phyloP scores from a whole-genome alignment of 2,888 invertebrate genomes.

The Hipparchia sbordonii region DNA sequence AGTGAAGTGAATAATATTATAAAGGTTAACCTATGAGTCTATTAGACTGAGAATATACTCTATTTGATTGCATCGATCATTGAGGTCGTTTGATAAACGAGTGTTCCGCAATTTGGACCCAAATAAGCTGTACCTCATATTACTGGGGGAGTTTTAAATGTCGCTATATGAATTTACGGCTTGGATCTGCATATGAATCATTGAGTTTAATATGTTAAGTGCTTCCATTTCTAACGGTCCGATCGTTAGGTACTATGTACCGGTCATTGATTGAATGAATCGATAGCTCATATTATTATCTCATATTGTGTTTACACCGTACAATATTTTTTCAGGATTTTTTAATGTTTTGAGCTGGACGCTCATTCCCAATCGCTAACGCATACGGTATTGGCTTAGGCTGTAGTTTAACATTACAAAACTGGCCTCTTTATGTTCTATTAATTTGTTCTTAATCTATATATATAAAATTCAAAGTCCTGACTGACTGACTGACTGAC shows the following conservation, averaged over 20 bases:
- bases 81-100: constrained; percentile 67
- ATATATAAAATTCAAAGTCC: no score
- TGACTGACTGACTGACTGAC: no score
- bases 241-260: constrained; percentile 45
- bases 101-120: constrained; percentile 61
- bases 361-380: neutral
- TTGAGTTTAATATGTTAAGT: constrained; percentile 78
- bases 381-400: no score
- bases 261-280: constrained; percentile 14
- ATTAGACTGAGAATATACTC: constrained; percentile 66
- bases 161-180: constrained; percentile 70
- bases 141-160: constrained; percentile 73
- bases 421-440: no score
- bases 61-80: constrained; percentile 74
- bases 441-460: no score
- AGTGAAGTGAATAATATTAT: constrained; percentile 1
- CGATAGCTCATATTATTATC: neutral
- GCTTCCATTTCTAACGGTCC: constrained; percentile 63
- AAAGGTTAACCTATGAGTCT: constrained; percentile 30
- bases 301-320: neutral
- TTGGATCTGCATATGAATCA: constrained; percentile 60
- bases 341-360: neutral
- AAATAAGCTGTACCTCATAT: constrained; percentile 75
- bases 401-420: no score
- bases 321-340: neutral